Base-by-base conservation (phyloP, 2,797 vertebrate species). In the Tympanoctomys barrerae region DNA sequence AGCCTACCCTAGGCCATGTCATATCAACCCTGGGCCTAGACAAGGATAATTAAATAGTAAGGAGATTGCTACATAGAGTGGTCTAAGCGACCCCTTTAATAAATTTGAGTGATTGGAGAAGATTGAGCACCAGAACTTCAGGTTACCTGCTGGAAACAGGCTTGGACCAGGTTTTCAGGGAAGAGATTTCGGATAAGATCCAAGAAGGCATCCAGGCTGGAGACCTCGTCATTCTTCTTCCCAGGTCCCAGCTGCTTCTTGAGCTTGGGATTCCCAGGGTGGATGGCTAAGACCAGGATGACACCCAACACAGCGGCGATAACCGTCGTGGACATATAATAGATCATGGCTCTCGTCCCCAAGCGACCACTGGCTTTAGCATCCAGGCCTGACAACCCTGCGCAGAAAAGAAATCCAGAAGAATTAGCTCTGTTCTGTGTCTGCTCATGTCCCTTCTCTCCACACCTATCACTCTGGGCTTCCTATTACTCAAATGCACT, bases 111-210 rank as follows among this genome's bases (percentile, higher is more conserved):
- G 62, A 31, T 1, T 39, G 24, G 33, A 36, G 33, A 49, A 62
- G 21, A 1, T 1, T 11, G 31, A 62, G 33, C 61, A 46, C 8
- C 3, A 28, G 61, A 36, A 70, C 7, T 28, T 13, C 1, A 9
- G 3, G 14, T 98, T 99, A 99, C 99, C 99, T 99, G 99, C 96
- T 99, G 99, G 98, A 99, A 99, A 98, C 99, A 99, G 36, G 99
- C 99, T 97, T 99, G 99, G 92, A 99, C 99, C 96, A 99, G 98
- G 96, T 99, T 99, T 98, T 99, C 99, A 5, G 99, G 99, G 97
- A 99, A 99, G 71, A 99, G 98, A 96, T 99, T 99, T 98, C 99
- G 99, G 97, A 99, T 99, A 75, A 99, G 99, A 98, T 99, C 99
- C 96, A 99, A 99, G 98, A 99, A 99, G 95, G 99, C 99, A 93